These are phyloP conservation scores for Pterobdella sp. DNA, from an alignment of 2,888 invertebrate species.

Conservation along the genomic window DNA sequence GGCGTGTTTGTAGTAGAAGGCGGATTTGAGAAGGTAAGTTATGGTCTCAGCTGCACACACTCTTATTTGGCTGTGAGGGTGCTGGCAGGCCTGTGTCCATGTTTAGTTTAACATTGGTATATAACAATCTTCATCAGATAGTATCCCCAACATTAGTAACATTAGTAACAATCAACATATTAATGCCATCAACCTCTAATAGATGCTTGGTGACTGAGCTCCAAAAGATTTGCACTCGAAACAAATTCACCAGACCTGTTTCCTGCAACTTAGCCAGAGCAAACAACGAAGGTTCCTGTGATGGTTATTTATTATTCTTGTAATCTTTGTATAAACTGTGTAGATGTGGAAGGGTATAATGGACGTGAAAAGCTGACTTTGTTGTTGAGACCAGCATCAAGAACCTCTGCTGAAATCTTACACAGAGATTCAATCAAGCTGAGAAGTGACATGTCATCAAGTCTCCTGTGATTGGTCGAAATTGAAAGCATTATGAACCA, in stretches of 20 bases:
- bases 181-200: conserved; percentile 58
- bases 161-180: background rate
- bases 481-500: background rate
- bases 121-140: too few species aligned
- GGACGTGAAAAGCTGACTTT: conserved; percentile 56
- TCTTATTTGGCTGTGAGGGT: conserved; percentile 69
- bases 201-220: conserved; percentile 86
- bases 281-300: conserved; percentile 84
- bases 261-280: conserved; percentile 97
- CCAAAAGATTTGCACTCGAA: conserved; percentile 87
- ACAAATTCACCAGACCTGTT: conserved; percentile 86
- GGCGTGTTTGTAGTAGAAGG: conserved; percentile 75
- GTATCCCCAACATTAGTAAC: background rate
- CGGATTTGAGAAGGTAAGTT: conserved; percentile 83
- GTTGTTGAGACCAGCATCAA: conserved; percentile 91
- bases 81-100: conserved; percentile 69
- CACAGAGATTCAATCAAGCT: conserved; percentile 92
- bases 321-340: background rate
- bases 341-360: conserved; percentile 2
- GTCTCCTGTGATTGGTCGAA: conserved; percentile 53
- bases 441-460: conserved; percentile 87
- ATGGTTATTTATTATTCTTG: background rate
- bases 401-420: conserved; percentile 88
- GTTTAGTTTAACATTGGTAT: background rate
- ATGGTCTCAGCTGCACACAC: conserved; percentile 97